Base-by-base conservation (phyloP, 2,797 vertebrate species). In the Ctenopoma kingsleyae region DNA sequence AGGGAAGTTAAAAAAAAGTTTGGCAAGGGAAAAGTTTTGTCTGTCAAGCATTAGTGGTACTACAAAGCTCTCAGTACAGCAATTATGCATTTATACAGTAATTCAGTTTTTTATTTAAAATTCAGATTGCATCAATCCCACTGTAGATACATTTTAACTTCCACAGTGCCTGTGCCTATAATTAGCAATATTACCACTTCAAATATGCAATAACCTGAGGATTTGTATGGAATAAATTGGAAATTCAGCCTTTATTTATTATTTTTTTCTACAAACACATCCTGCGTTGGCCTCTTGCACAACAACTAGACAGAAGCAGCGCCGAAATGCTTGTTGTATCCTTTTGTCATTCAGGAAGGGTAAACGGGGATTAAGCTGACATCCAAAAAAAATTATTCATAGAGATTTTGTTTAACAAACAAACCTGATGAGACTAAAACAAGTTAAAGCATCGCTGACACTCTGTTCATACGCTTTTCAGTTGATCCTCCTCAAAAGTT, bases 381-480 rank as follows among this genome's bases (percentile, higher is more conserved):
- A 77, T 82, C 81, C 75, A 73, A 90, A 30, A 30, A 92, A 78
- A 87, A 91, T 91, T 76, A 89, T 91, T 91, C 87, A 91, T 85
- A 47, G 75, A 54, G 50, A 63, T 76, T 71, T 81, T 78, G 69
- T 89, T 74, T 80, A 66, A 66, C 72, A 85, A 87, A 83, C 77
- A 83, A 72, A 49, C 81, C 70, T 85, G 88, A 76, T 79, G 81
- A 71, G 64, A 78, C 59, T 83, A 72, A 85, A 88, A 81, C 68
- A 78, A 83, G 75, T 83, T 84, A 73, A 89, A 87, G 74, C 72
- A 59, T 67, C 36, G 67, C 20, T 83, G 76, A 76, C 50, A 70
- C 58, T 25, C 51, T 60, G 27, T 76, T 69, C 73, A 58, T 30
- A 52, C 27, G 27, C 35, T 66, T 62, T 67, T 74, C 46, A 43